phyloP scores from a whole-genome alignment of 2,888 invertebrate species.

The Lutraria lutraria region DNA sequence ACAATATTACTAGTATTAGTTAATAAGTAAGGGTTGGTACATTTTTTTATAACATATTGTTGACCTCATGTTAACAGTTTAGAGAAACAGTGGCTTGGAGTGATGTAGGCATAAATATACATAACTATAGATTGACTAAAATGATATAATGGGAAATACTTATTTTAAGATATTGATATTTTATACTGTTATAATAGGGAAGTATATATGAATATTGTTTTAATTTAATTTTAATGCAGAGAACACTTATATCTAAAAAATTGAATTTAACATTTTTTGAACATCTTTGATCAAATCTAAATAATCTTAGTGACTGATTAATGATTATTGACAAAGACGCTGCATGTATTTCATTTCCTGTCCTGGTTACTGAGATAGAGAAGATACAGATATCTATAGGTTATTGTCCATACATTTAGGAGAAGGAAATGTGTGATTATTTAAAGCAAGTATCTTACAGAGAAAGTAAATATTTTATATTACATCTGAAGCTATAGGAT shows the following conservation, averaged over 20 bases:
- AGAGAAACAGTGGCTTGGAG: too few relatives aligned
- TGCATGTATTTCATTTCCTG: neutral
- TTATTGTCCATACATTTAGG: neutral
- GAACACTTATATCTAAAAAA: neutral
- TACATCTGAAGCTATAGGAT: too few relatives aligned
- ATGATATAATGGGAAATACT: too few relatives aligned
- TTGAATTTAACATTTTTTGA: neutral
- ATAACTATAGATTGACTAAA: too few relatives aligned
- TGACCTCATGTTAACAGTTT: too few relatives aligned
- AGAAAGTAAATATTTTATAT: neutral
- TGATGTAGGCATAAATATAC: too few relatives aligned
- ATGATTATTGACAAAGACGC: neutral
- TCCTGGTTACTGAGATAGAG: neutral
- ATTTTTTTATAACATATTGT: too few relatives aligned
- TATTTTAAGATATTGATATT: too few relatives aligned
- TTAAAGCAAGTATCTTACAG: neutral
- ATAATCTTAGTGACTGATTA: neutral
- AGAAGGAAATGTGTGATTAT: neutral
- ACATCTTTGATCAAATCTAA: neutral
- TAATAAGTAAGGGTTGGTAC: too few relatives aligned
- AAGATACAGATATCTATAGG: neutral
- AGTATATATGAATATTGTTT: too few relatives aligned
- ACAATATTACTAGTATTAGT: too few relatives aligned
- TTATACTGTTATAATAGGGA: too few relatives aligned
- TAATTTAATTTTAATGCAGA: neutral